Percentiles rank a stretch among this genome's conserved stretches.
Conservation (phyloP, 2,888 invertebrate genomes). For the Dysmachus trigonus region DNA sequence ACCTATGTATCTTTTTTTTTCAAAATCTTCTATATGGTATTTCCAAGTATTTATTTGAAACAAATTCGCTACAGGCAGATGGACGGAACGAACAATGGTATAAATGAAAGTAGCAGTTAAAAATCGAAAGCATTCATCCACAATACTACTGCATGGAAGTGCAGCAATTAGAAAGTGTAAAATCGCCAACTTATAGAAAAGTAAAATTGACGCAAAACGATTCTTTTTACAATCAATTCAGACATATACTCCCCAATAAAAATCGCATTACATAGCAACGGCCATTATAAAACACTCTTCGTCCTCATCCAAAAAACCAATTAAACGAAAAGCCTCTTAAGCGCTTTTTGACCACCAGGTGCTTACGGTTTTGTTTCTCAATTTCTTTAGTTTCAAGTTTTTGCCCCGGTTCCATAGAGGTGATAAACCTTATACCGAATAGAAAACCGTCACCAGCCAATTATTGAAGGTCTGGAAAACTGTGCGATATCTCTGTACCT, state of each 20-base stretch:
- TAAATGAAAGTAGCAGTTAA: background rate
- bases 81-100: background rate
- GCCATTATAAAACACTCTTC: background rate
- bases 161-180: constrained; percentile 29
- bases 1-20: background rate
- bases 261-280: background rate
- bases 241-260: background rate
- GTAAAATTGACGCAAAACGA: constrained; percentile 1
- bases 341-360: background rate
- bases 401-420: background rate
- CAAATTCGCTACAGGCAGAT: background rate
- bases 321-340: background rate
- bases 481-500: background rate
- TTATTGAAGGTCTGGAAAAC: background rate
- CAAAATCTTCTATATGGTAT: background rate
- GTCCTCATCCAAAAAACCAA: background rate
- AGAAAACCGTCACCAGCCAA: background rate
- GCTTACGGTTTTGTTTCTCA: background rate
- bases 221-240: background rate
- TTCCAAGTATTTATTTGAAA: background rate
- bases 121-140: background rate
- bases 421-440: background rate
- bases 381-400: background rate
- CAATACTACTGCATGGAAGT: background rate
- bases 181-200: constrained; percentile 17